These are phyloP conservation scores for Unio pictorum DNA, from an alignment of 2,888 invertebrate species.

Conservation along the genomic window DNA sequence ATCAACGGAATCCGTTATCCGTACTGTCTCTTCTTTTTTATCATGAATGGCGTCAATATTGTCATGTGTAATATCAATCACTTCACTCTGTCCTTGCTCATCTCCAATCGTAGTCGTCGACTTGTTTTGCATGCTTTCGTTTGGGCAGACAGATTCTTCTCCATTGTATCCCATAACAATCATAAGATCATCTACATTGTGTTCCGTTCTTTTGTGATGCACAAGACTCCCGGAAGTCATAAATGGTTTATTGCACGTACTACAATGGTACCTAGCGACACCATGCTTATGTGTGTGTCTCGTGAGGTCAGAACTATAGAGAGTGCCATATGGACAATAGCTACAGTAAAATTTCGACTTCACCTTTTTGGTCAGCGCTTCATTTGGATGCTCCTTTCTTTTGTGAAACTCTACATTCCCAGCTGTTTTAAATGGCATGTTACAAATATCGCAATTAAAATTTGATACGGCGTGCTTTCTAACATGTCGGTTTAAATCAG, in stretches of 20 bases:
- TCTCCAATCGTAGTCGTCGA: constrained; percentile 1
- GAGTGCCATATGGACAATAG: constrained; percentile 24
- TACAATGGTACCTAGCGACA: constrained; percentile 32
- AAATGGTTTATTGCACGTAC: constrained; percentile 39
- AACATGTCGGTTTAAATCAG: constrained; percentile 39
- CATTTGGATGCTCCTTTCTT: constrained; percentile 25
- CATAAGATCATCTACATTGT: constrained; percentile 15
- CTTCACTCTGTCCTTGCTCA: too few species aligned
- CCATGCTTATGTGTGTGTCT: constrained; percentile 30
- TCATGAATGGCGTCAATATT: constrained; percentile 3
- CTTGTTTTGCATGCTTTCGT: not conserved
- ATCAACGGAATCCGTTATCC: not conserved
- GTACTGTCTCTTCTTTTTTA: not conserved
- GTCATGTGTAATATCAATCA: constrained; percentile 2
- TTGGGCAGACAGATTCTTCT: constrained; percentile 9
- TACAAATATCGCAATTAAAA: constrained; percentile 32
- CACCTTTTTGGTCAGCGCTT: constrained; percentile 10
- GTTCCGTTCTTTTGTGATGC: constrained; percentile 27
- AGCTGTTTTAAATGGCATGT: constrained; percentile 34
- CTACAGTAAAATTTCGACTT: constrained; percentile 20
- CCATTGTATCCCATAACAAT: constrained; percentile 8
- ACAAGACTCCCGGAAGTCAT: constrained; percentile 32
- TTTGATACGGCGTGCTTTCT: constrained; percentile 30
- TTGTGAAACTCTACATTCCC: constrained; percentile 35
- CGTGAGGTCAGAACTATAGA: constrained; percentile 28